Evolutionary conservation across 2,113 vertebrate genomes (phyloP), one percentile per base, ranked within the genome.

Genomic region (Eurystomus gularis): DNA sequence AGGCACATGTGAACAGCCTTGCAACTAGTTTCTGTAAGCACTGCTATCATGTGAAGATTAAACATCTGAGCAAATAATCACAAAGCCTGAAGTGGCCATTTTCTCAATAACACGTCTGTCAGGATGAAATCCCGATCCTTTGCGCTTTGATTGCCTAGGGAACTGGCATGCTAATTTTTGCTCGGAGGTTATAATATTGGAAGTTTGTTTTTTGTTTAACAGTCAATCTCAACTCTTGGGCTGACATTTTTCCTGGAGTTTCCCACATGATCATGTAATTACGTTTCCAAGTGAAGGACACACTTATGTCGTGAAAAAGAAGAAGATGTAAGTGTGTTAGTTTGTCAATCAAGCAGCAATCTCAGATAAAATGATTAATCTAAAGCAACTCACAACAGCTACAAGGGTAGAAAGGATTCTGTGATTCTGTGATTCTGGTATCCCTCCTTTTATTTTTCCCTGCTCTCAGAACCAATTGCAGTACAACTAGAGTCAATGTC

Each of bases 41-140:
- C 58, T 54, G 76, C 35, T 89, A 51, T 60, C 69, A 5, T 21
- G 40, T 13, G 58, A 72, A 82, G 62, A 88, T 93, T 65, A 95
- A 95, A 72, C 84, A 95, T 90, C 87, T 80, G 84, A 93, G 62
- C n/a, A 94, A 94, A 95, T 83, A 96, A 80, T 35, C 86, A 77
- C 49, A 44, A 42, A 66, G 70, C 70, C 78, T 90, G 42, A 91
- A 96, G 58, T 86, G 79, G 66, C 90, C 85, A 62, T 94, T 94
- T 83, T 82, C 75, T 96, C 78, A 93, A 26, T 86, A 88, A 86
- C 69, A 52, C 55, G 86, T 95, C 95, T 97, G 94, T 91, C 72
- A 96, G 70, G 55, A 78, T 79, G 77, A 94, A 95, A 92, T 91
- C 46, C 68, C 71, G n/a, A 72, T 95, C 84, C 58, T 90, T 77